A percentile compares a stretch with the other conserved stretches of the same genome.
These are phyloP conservation scores for Tupaia tana DNA, from an alignment of 2,113 vertebrate species.

Conservation along the genomic window DNA sequence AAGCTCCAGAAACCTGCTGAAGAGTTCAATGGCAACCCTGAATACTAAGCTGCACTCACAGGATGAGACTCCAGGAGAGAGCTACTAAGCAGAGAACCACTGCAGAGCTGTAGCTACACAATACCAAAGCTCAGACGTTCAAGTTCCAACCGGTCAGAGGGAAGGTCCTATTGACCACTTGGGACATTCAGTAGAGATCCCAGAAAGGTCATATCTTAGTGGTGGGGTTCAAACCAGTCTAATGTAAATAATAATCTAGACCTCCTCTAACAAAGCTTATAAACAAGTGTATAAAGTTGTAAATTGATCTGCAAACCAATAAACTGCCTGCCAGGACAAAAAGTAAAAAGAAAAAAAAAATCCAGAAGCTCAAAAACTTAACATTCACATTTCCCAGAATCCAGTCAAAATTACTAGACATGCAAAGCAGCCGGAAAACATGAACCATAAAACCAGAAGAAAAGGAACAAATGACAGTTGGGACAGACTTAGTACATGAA, in stretches of 20 bases:
- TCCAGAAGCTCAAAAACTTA: not conserved
- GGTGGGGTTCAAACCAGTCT: not conserved
- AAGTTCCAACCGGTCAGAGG: not conserved
- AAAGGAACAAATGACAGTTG: constrained; percentile 10
- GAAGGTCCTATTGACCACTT: not conserved
- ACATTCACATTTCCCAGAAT: not conserved
- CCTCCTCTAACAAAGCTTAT: not conserved
- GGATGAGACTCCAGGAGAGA: not conserved
- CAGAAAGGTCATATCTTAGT: not conserved
- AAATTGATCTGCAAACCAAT: constrained; percentile 23
- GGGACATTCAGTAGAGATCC: not conserved
- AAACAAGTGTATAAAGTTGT: not conserved
- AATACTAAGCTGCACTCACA: not conserved
- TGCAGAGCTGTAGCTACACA: too few relatives aligned
- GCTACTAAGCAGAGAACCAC: not conserved
- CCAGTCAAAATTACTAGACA: not conserved
- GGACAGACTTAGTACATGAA: not conserved
- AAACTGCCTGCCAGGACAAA: not conserved
- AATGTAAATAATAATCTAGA: not conserved
- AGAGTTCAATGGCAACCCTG: not conserved
- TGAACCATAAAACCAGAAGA: not conserved
- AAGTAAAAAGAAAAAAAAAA: not conserved
- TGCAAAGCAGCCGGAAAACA: not conserved
- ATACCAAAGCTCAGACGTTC: not conserved
- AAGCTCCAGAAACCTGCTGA: not conserved